Conservation (phyloP, 2,797 vertebrate species). For the Bufotes viridis region DNA sequence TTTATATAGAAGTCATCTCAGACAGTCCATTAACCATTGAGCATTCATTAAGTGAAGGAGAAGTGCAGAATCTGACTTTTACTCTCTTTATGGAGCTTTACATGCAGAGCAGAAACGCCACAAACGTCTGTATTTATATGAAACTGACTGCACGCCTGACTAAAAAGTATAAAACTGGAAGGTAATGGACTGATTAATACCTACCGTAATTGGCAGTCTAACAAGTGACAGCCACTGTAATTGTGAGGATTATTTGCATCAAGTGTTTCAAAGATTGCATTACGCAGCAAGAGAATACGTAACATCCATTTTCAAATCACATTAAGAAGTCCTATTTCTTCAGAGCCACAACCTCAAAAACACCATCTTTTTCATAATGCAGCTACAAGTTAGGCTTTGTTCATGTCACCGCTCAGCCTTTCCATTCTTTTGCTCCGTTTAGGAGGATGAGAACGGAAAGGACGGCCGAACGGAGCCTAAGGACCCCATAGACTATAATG, state of each 20-base stretch:
- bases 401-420: too few relatives aligned
- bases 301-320: neutral
- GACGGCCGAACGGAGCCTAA: too few relatives aligned
- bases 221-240: slow-evolving; percentile 5
- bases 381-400: neutral
- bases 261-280: neutral
- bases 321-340: neutral
- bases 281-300: slow-evolving; percentile 7
- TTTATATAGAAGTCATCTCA: neutral
- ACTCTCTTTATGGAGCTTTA: neutral
- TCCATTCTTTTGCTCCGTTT: too few relatives aligned
- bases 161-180: neutral
- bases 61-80: neutral
- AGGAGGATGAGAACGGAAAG: too few relatives aligned
- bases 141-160: neutral
- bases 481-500: too few relatives aligned
- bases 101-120: neutral
- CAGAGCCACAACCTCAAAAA: neutral
- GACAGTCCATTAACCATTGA: neutral
- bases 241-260: slow-evolving; percentile 18
- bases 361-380: neutral
- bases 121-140: neutral
- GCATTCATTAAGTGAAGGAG: neutral
- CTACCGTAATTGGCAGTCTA: neutral
- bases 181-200: neutral